Evolutionary conservation across 1,140 invertebrate genomes (phyloP), one percentile per base, ranked within the genome.

Genomic region (Chlorops oryzae): DNA sequence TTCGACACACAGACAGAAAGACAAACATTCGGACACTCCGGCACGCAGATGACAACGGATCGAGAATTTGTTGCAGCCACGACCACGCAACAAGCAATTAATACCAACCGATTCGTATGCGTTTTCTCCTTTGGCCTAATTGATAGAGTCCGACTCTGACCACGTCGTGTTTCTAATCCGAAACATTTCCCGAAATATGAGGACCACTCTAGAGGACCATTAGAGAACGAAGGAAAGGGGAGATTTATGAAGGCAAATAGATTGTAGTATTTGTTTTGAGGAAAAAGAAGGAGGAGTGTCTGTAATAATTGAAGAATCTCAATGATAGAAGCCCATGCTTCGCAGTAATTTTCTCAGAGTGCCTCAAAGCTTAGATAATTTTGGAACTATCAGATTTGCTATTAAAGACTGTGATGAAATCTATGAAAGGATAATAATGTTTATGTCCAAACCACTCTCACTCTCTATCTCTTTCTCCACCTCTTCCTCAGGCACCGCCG

Each of bases 401-500:
- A 18, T 20, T 18, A 15, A 38, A 18, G 35, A 18, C 35, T 10
- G 35, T 38, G 5, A 20, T 38, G n/a, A 15, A 38, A 2, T 15
- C 2, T 15, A 18, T 38, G 5, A 38, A 18, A 18, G 35, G n/a
- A 38, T 18, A n/a, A n/a, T n/a, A n/a, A n/a, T n/a, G n/a, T n/a
- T n/a, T n/a, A n/a, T n/a, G n/a, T n/a, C n/a, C n/a, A n/a, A n/a
- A n/a, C n/a, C n/a, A n/a, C n/a, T n/a, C n/a, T n/a, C 21, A 38
- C 35, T 38, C 10, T 38, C 21, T 6, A 15, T 15, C 5, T 15
- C 10, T 32, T 39, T 52, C 43, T 52, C 49, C 57, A n/a, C n/a
- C n/a, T n/a, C 51, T 23, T 46, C 75, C 73, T 28, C 69, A 83
- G 77, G 59, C 81, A 83, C 59, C 57, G 62, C 15, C 74, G 72